Conservation (phyloP, 1,140 invertebrate genomes). For the Listronotus bonariensis region DNA sequence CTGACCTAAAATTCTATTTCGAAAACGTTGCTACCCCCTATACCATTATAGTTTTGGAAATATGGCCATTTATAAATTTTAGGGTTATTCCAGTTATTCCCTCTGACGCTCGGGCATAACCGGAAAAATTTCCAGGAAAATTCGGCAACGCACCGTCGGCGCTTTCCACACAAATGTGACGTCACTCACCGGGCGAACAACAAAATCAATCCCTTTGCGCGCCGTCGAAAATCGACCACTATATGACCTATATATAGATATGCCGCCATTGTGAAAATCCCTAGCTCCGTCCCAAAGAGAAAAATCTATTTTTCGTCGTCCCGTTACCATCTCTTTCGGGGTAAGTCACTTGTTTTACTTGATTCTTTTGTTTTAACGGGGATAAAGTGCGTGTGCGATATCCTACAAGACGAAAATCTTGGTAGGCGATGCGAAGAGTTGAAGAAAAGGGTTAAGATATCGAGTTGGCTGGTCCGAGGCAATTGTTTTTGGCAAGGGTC, state of each 20-base stretch:
- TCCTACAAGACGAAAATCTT: too few species aligned
- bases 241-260: conserved; percentile 39
- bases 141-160: not conserved
- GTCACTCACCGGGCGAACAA: conserved; percentile 13
- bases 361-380: not conserved
- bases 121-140: too few species aligned
- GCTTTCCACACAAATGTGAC: not conserved
- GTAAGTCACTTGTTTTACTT: conserved; percentile 9
- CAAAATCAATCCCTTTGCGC: conserved; percentile 36
- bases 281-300: conserved; percentile 26
- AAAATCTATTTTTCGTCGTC: conserved; percentile 21
- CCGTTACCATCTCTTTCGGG: not conserved
- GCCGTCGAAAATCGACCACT: conserved; percentile 34
- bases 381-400: not conserved
- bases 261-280: conserved; percentile 39
- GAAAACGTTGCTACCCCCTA: too few species aligned
- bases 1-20: too few species aligned
- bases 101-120: too few species aligned
- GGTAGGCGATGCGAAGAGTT: too few species aligned
- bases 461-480: too few species aligned
- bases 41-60: too few species aligned
- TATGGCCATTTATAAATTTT: too few species aligned
- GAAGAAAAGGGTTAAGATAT: too few species aligned
- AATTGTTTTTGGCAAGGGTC: too few species aligned
- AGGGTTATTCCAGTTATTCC: too few species aligned